phyloP scores from a whole-genome alignment of 2,888 invertebrate species.

The Cantharis flavilabris region DNA sequence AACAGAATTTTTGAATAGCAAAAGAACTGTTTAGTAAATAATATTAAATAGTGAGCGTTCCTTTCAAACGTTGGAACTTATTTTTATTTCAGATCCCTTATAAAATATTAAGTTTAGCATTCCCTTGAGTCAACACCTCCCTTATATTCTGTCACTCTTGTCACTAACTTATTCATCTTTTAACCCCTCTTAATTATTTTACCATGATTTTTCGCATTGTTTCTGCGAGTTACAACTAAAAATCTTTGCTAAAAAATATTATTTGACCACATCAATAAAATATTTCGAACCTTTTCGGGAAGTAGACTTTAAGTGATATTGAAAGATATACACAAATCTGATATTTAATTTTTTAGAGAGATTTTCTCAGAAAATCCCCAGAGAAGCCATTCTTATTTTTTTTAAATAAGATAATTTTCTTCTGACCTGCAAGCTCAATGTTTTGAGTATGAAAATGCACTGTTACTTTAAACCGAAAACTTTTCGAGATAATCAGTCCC shows the following conservation, averaged over 20 bases:
- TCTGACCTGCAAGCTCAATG: too few relatives aligned
- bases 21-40: not conserved
- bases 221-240: not conserved
- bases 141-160: not conserved
- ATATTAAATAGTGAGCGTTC: not conserved
- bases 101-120: not conserved
- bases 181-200: not conserved
- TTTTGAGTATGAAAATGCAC: too few relatives aligned
- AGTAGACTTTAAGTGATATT: not conserved
- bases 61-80: not conserved
- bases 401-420: too few relatives aligned
- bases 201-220: not conserved
- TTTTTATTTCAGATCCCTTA: not conserved
- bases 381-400: too few relatives aligned
- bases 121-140: not conserved
- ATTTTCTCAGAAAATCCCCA: too few relatives aligned
- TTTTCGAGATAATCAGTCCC: too few relatives aligned
- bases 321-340: not conserved
- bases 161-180: not conserved
- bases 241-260: not conserved
- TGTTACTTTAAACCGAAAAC: too few relatives aligned
- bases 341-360: too few relatives aligned
- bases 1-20: not conserved
- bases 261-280: not conserved
- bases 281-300: not conserved